Base-by-base conservation (phyloP, 2,113 vertebrate genomes). In the Corvus moneduloides region DNA sequence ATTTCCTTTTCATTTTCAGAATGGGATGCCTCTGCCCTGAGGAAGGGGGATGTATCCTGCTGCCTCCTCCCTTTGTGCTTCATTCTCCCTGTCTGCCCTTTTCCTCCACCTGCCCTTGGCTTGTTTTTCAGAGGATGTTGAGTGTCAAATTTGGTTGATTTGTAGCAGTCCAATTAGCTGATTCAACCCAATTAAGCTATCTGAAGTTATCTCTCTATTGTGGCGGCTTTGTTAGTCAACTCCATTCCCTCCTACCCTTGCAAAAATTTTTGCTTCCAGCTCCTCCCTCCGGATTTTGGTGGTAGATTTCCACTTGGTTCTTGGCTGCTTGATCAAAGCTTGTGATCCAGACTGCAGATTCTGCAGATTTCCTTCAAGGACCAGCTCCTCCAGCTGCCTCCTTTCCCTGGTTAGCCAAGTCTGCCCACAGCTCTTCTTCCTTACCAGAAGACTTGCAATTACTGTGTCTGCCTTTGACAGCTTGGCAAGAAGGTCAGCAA, bases 101-200 rank as follows among this genome's bases (percentile, higher is more conserved):
- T 86, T 71, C 67, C 75, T 90, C 59, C 71, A 13, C 54, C 76
- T 93, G 79, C 79, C 85, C 59, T 92, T 74, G 72, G 63, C 48
- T 62, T 84, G 19, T 54, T 59, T 83, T 86, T 74, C 52, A 90
- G 83, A 94, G 73, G 76, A 74, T 58, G 68, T 71, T 77, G 71
- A 55, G 32, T 64, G 73, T 78, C 89, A 95, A 61, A 72, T 75
- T 32, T 67, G 18, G 72, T 90, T 94, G 88, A 92, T 90, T 93
- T 97, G 68, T 89, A 95, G 84, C 94, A 87, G 84, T 52, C 86
- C 84, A 92, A 95, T 94, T 94, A 97, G 63, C 86, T 71, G 93
- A 92, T 92, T 90, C 73, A 96, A 81, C 68, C 86, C 86, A 92
- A 75, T 94, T 92, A 96, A 81, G 69, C 68, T 94, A 94, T 87